Percentiles rank a stretch among this genome's conserved stretches.
phyloP scores from a whole-genome alignment of 2,888 invertebrate species.

The Brachyopa scutellaris region DNA sequence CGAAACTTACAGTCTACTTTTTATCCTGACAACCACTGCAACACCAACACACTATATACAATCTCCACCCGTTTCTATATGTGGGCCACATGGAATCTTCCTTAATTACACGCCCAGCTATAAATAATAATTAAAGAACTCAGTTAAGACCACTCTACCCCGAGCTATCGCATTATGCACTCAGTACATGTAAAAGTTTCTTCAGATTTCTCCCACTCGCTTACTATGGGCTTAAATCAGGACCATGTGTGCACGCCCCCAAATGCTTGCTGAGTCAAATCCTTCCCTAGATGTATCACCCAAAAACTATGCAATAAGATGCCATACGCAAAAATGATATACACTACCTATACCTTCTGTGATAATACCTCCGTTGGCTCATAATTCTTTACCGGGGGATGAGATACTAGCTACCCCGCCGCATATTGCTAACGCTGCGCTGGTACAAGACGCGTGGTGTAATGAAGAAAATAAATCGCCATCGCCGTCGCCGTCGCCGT shows the following conservation, averaged over 20 bases:
- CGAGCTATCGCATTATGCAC: background rate
- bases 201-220: conserved; percentile 17
- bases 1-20: conserved; percentile 20
- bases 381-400: conserved; percentile 58
- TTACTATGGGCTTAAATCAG: conserved; percentile 48
- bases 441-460: conserved; percentile 6
- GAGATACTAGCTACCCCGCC: conserved; percentile 23
- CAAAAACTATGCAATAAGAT: conserved; percentile 31
- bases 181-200: conserved; percentile 45
- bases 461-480: conserved; percentile 51
- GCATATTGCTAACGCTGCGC: conserved; percentile 15
- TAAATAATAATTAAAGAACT: conserved; percentile 75
- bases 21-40: background rate
- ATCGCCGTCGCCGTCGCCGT: background rate
- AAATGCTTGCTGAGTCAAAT: conserved; percentile 52
- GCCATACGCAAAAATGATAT: conserved; percentile 55
- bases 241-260: conserved; percentile 56
- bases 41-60: conserved; percentile 1
- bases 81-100: conserved; percentile 58
- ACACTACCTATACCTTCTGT: conserved; percentile 36
- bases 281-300: conserved; percentile 49
- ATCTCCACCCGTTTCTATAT: conserved; percentile 19
- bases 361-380: conserved; percentile 39
- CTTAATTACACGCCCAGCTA: conserved; percentile 73
- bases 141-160: conserved; percentile 71